Evolutionary conservation across 92 coral and sea anemone genomes (phyloP).

Genomic region (Ricordea florida): DNA sequence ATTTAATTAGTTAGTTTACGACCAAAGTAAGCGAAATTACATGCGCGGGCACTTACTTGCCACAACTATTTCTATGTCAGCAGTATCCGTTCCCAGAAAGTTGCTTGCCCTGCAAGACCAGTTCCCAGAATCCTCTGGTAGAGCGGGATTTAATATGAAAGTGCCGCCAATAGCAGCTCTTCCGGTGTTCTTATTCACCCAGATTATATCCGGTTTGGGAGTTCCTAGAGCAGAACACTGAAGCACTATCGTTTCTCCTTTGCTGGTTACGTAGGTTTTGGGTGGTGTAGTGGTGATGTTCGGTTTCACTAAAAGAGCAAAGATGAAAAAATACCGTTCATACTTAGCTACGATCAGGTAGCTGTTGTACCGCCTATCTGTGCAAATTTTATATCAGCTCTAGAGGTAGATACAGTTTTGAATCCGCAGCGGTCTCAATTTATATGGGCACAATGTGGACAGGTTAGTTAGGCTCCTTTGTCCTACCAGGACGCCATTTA

Average conservation of each 20-base stretch:
- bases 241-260: constrained; percentile 51
- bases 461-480: no score
- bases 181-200: constrained; percentile 73
- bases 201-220: constrained; percentile 70
- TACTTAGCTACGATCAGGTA: no score
- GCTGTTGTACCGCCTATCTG: neutral
- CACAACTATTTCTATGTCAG: constrained; percentile 56
- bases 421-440: no score
- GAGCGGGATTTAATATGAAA: constrained; percentile 54
- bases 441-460: no score
- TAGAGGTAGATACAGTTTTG: no score
- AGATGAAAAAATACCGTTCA: no score
- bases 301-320: constrained; percentile 64
- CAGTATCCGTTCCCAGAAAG: constrained; percentile 67
- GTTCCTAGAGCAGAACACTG: constrained; percentile 57
- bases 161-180: constrained; percentile 50
- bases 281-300: constrained; percentile 70
- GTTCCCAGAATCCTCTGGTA: constrained; percentile 69
- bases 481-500: no score
- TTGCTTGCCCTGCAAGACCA: constrained; percentile 81
- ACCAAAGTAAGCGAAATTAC: no score
- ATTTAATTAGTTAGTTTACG: no score
- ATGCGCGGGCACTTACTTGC: constrained; percentile 69
- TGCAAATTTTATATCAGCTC: no score
- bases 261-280: constrained; percentile 33